phyloP scores from a whole-genome alignment of 2,888 invertebrate genomes.

The Uropetala carovei region DNA sequence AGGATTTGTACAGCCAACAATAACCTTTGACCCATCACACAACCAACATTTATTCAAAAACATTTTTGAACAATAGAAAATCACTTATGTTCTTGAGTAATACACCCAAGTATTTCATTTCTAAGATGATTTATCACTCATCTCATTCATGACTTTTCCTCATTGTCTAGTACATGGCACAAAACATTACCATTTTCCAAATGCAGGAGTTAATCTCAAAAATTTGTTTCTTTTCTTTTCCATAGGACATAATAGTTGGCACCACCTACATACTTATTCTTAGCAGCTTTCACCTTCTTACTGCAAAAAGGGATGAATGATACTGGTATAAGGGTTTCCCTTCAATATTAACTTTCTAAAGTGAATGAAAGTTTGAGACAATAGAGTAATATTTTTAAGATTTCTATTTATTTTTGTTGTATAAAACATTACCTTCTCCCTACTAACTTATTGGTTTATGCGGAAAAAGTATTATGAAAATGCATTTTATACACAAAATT shows the following conservation, averaged over 20 bases:
- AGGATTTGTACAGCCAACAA: constrained; percentile 51
- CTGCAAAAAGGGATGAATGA: constrained; percentile 25
- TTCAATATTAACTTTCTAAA: background rate
- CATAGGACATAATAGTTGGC: background rate
- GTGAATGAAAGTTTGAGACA: background rate
- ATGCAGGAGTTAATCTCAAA: constrained; percentile 1
- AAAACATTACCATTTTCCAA: background rate
- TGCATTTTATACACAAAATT: background rate
- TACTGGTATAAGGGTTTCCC: background rate
- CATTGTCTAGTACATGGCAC: constrained; percentile 50
- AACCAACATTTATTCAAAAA: constrained; percentile 55
- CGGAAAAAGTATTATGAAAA: background rate
- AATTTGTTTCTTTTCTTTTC: background rate
- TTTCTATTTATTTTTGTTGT: background rate
- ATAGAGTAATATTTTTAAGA: background rate
- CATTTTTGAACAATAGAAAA: constrained; percentile 51
- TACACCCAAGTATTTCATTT: constrained; percentile 22
- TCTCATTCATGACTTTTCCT: constrained; percentile 31
- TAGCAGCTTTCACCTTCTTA: constrained; percentile 36
- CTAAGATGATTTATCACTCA: constrained; percentile 52
- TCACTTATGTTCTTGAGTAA: constrained; percentile 42
- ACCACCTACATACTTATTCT: constrained; percentile 20
- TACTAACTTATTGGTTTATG: background rate
- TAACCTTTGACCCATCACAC: constrained; percentile 34
- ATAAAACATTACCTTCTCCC: background rate